Conservation (phyloP, 2,113 vertebrate species). For the Phalacrocorax carbo region DNA sequence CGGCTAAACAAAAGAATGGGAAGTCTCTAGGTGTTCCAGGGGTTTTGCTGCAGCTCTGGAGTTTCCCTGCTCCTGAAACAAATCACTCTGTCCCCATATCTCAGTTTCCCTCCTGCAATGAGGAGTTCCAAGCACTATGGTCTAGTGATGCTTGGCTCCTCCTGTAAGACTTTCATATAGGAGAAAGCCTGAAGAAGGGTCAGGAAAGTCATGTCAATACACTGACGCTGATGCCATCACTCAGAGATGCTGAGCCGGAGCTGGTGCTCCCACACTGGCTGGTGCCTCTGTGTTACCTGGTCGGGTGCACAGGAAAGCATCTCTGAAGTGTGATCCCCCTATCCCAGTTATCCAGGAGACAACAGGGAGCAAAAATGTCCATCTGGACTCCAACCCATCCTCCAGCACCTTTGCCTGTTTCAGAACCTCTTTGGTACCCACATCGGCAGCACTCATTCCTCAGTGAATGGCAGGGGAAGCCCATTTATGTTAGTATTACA, state of each 20-base stretch:
- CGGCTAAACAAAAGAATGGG: not conserved
- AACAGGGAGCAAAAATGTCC: fast-evolving
- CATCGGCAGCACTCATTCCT: fast-evolving
- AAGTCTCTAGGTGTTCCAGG: not conserved
- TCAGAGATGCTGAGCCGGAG: not conserved
- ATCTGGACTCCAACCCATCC: not conserved
- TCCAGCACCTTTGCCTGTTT: not conserved
- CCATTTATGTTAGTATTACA: not conserved
- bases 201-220: fast-evolving
- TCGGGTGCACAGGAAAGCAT: not conserved
- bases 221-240: not conserved
- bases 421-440: not conserved
- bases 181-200: not conserved
- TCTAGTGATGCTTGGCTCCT: not conserved
- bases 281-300: fast-evolving
- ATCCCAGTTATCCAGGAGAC: not conserved
- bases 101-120: not conserved
- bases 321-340: fast-evolving
- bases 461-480: fast-evolving
- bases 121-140: fast-evolving
- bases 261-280: fast-evolving
- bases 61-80: not conserved
- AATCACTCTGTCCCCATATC: fast-evolving
- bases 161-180: not conserved
- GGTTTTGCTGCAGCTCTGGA: not conserved